Base-by-base conservation (phyloP, 2,888 invertebrate species). In the Parelbella ahira region DNA sequence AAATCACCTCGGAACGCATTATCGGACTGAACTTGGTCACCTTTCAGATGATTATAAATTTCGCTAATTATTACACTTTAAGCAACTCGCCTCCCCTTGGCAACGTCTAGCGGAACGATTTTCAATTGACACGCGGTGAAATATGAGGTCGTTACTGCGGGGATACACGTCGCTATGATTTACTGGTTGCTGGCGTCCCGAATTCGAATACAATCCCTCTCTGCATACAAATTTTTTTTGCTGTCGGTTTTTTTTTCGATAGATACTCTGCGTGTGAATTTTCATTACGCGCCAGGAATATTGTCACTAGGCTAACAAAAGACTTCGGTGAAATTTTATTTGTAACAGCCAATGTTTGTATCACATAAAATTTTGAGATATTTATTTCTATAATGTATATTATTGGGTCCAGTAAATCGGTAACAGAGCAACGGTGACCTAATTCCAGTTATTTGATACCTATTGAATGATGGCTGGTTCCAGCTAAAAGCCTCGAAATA, bases 41-140 rank as follows among this genome's bases (percentile, higher is more conserved):
- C 30, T 32, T 15, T 24, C 13, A 15, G 11, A n/a, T 9, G 8
- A 24, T 30, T 23, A 30, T 30, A 18, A 32, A 30, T 38, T 29
- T n/a, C 7, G 13, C 23, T 18, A 30, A 38, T 30, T 29, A 38
- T 23, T 4, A n/a, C 15, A 24, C 18, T 29, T 23, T 39, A 8
- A 8, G 7, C 12, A 25, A 11, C 13, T 6, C 7, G 7, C 6
- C 30, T 8, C 15, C n/a, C n/a, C n/a, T n/a, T n/a, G n/a, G n/a
- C n/a, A 25, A 12, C 32, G 19, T 33, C 27, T 12, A 33, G 12
- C 27, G 41, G 20, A 27, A 41, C 41, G 41, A 25, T 41, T 41
- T 33, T 33, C 41, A 41, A 41, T 41, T 33, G 41, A 41, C 41
- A 33, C 41, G 33, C 13, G 9, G 27, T 41, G 41, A 41, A 41